Evolutionary conservation across 2,888 invertebrate genomes (phyloP).

Genomic region (Hirtodrosophila alboralis): DNA sequence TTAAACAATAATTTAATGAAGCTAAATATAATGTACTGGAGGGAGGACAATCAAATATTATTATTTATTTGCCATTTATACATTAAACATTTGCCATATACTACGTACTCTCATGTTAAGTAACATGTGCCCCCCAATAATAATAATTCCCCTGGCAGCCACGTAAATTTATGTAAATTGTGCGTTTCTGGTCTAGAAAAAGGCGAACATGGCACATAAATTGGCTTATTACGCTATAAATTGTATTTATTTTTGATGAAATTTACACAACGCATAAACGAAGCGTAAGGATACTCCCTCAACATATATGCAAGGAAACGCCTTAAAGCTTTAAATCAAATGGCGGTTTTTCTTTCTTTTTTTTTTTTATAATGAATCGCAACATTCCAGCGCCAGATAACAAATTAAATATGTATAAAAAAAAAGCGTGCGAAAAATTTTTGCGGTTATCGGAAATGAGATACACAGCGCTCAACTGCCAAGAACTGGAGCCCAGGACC

Average conservation of each 20-base stretch:
- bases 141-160: constrained; percentile 2
- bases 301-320: background rate
- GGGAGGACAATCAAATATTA: constrained; percentile 69
- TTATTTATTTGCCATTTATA: constrained; percentile 75
- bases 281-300: constrained; percentile 5
- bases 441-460: constrained; percentile 58
- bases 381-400: constrained; percentile 46
- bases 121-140: constrained; percentile 33
- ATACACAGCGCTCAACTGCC: constrained; percentile 22
- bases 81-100: constrained; percentile 64
- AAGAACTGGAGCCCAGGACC: background rate
- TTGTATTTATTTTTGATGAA: constrained; percentile 81
- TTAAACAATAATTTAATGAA: constrained; percentile 56
- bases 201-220: constrained; percentile 70
- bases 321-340: constrained; percentile 56
- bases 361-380: constrained; percentile 65
- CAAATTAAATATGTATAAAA: constrained; percentile 67
- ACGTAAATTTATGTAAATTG: constrained; percentile 73
- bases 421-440: constrained; percentile 44
- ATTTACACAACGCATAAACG: constrained; percentile 65
- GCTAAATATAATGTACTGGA: constrained; percentile 44
- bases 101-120: constrained; percentile 45
- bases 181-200: constrained; percentile 50
- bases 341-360: too few relatives aligned
- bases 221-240: constrained; percentile 80